Evolutionary conservation across 2,113 vertebrate species (phyloP).

Genomic region (Aspiorhynchus laticeps): DNA sequence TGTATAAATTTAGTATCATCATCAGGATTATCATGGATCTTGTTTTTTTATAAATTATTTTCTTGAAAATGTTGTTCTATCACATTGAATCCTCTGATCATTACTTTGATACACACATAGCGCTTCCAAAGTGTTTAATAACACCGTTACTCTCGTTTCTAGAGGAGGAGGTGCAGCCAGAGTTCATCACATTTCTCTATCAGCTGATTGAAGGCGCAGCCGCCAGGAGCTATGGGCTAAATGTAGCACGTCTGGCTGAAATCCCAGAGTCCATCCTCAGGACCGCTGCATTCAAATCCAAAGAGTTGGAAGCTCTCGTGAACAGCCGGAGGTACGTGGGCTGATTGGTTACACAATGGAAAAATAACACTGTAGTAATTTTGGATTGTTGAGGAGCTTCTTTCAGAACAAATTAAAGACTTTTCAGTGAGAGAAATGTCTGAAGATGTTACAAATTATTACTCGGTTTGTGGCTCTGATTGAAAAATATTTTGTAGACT

Average conservation of each 20-base stretch:
- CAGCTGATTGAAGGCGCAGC: constrained; percentile 91
- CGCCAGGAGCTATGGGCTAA: constrained; percentile 92
- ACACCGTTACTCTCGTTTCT: not conserved
- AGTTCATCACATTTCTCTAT: constrained; percentile 96
- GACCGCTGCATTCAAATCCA: constrained; percentile 87
- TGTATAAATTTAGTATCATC: not conserved
- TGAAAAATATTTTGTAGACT: not conserved
- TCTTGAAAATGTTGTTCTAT: not conserved
- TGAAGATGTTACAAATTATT: not conserved
- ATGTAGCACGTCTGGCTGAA: constrained; percentile 92
- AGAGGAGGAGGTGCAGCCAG: constrained; percentile 79
- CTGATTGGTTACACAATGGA: constrained; percentile 42
- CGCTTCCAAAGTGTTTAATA: not conserved
- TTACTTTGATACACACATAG: not conserved
- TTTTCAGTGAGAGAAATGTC: not conserved
- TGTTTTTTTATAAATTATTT: not conserved
- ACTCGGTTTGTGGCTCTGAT: not conserved
- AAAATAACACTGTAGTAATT: constrained; percentile 31
- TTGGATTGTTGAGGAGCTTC: constrained; percentile 7
- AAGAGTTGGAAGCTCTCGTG: constrained; percentile 84
- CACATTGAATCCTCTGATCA: not conserved
- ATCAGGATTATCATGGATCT: not conserved
- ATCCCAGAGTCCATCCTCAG: constrained; percentile 86
- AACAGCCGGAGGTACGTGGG: constrained; percentile 83
- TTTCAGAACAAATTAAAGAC: not conserved